A percentile compares a stretch with the other conserved stretches of the same genome.
Conservation (phyloP, 2,797 vertebrate species). For the Melanotaenia nigrans region DNA sequence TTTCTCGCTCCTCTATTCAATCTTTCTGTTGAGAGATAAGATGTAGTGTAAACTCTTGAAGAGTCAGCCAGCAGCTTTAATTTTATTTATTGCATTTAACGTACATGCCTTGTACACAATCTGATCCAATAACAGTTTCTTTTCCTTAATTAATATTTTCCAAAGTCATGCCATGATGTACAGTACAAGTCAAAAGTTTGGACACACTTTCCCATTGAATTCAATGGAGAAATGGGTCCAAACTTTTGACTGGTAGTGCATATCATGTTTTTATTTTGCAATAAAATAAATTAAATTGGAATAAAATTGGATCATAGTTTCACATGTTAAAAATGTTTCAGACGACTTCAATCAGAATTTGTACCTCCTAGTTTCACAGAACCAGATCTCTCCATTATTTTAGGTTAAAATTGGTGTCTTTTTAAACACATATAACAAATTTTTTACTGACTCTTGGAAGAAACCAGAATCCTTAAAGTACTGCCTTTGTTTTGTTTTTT, state of each 20-base stretch:
- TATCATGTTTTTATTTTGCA: not conserved
- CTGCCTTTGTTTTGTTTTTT: not conserved
- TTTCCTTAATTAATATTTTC: not conserved
- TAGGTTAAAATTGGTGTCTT: not conserved
- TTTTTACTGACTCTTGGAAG: conserved; percentile 12
- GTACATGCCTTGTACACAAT: conserved; percentile 15
- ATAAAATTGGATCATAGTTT: not conserved
- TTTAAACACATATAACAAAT: not conserved
- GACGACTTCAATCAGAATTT: conserved; percentile 6
- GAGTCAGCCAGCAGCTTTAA: conserved; percentile 56
- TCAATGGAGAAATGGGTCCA: too few species aligned
- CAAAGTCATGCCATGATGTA: not conserved
- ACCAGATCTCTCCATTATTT: not conserved
- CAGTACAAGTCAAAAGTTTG: too few species aligned
- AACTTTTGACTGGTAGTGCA: too few species aligned
- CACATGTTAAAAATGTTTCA: not conserved
- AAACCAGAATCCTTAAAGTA: conserved; percentile 5
- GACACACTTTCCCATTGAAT: too few species aligned
- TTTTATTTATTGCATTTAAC: conserved; percentile 68
- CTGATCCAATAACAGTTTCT: conserved; percentile 13
- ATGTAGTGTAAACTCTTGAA: conserved; percentile 61
- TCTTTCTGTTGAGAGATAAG: conserved; percentile 45
- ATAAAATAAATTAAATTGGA: not conserved
- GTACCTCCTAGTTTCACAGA: not conserved
- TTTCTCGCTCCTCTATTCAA: conserved; percentile 34